These are phyloP conservation scores for Achroia grisella DNA, from an alignment of 1,140 invertebrate genomes.

Conservation along the genomic window DNA sequence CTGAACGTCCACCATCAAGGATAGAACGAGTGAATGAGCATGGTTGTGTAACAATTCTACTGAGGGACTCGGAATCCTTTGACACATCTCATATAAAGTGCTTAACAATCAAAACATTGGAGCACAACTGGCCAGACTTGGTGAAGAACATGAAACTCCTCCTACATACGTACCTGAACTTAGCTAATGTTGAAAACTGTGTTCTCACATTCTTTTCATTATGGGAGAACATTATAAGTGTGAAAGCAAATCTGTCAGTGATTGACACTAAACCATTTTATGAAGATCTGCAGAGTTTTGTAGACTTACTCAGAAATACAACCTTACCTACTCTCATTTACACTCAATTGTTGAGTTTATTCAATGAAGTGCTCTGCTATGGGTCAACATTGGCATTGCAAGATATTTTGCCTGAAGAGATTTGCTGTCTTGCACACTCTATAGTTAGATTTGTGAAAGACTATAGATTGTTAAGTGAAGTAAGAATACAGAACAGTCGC, in stretches of 20 bases:
- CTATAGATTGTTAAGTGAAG: constrained; percentile 82
- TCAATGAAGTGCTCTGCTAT: constrained; percentile 92
- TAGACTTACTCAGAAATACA: constrained; percentile 81
- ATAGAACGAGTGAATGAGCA: constrained; percentile 60
- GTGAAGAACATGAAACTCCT: constrained; percentile 79
- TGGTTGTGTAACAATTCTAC: constrained; percentile 79
- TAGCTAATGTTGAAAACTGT: constrained; percentile 77
- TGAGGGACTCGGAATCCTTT: constrained; percentile 85
- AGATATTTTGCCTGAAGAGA: constrained; percentile 89
- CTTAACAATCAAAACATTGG: constrained; percentile 87
- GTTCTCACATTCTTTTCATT: constrained; percentile 88
- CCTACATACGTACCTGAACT: constrained; percentile 73
- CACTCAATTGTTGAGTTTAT: constrained; percentile 86
- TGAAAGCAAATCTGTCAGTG: constrained; percentile 91
- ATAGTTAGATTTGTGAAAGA: constrained; percentile 90
- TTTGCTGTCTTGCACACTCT: constrained; percentile 87
- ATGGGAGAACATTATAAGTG: constrained; percentile 93
- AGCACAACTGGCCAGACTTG: constrained; percentile 86
- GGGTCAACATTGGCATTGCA: constrained; percentile 91
- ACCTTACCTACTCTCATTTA: constrained; percentile 86
- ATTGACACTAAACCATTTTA: constrained; percentile 93
- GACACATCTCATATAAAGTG: constrained; percentile 89
- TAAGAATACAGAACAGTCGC: constrained; percentile 62
- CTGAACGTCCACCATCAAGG: constrained; percentile 42
- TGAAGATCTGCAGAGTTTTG: constrained; percentile 86